phyloP scores from a whole-genome alignment of 2,888 invertebrate species.

The Leucozona laternaria region DNA sequence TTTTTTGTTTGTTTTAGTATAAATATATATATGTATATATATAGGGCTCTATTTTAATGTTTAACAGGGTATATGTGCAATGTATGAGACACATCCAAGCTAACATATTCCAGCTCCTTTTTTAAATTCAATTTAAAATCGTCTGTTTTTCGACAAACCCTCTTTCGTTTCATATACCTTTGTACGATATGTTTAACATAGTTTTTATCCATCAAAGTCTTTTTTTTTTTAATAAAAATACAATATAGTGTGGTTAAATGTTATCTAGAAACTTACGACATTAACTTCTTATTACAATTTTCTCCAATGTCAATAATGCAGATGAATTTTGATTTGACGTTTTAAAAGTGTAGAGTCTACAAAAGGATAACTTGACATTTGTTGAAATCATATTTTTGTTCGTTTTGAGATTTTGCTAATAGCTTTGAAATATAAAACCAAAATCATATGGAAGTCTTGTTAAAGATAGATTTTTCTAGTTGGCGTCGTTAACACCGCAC shows the following conservation, averaged over 20 bases:
- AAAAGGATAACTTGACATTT: conserved; percentile 3
- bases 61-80: conserved; percentile 75
- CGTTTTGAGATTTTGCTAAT: conserved; percentile 42
- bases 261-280: conserved; percentile 54
- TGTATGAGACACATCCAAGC: conserved; percentile 66
- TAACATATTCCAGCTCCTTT: conserved; percentile 53
- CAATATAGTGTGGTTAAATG: conserved; percentile 53
- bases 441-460: conserved; percentile 35
- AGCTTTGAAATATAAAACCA: neutral
- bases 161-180: conserved; percentile 76
- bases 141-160: conserved; percentile 28
- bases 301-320: conserved; percentile 33
- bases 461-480: conserved; percentile 29
- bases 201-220: conserved; percentile 77
- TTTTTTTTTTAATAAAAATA: conserved; percentile 51
- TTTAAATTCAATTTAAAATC: conserved; percentile 11
- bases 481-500: conserved; percentile 79
- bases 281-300: conserved; percentile 44
- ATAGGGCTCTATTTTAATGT: conserved; percentile 57
- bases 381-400: conserved; percentile 30
- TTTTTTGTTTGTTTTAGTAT: conserved; percentile 60
- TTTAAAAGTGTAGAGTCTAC: conserved; percentile 21
- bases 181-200: conserved; percentile 83
- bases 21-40: conserved; percentile 64
- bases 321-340: conserved; percentile 30